Conservation (phyloP, 2,888 invertebrate species). For the Apodemia zela region DNA sequence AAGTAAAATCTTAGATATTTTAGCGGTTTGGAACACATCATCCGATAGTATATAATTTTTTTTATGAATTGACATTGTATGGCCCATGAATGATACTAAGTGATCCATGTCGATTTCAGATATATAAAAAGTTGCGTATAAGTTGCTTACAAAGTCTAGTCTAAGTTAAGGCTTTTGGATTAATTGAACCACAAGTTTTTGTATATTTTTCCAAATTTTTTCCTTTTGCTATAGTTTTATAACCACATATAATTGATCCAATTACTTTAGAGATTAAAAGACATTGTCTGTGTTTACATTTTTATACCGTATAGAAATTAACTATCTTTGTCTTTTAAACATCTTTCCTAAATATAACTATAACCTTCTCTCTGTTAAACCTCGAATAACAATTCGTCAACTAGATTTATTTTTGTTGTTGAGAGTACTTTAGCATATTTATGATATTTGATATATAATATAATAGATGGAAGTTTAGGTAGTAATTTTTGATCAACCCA, state of each 20-base stretch:
- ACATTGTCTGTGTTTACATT: conserved; percentile 22
- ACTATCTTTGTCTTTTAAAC: conserved; percentile 29
- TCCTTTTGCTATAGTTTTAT: conserved; percentile 40
- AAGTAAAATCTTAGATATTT: conserved; percentile 39
- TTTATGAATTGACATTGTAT: conserved; percentile 35
- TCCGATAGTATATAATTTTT: conserved; percentile 35
- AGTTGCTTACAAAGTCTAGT: conserved; percentile 41
- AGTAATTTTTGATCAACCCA: no score
- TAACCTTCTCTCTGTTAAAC: no score
- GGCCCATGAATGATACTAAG: conserved; percentile 38
- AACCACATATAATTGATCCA: conserved; percentile 32
- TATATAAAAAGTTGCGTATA: conserved; percentile 39
- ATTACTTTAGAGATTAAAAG: conserved; percentile 26
- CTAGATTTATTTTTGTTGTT: no score
- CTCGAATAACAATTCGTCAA: no score
- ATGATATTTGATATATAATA: no score
- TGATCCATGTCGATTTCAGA: conserved; percentile 41
- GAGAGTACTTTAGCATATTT: no score
- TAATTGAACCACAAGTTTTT: conserved; percentile 35
- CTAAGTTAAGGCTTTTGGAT: conserved; percentile 38
- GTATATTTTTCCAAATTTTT: conserved; percentile 37
- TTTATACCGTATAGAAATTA: conserved; percentile 22
- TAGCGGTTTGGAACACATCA: conserved; percentile 40
- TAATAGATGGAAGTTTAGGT: no score
- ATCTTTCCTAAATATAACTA: conserved; percentile 37